Evolutionary conservation across 2,888 invertebrate species (phyloP).

Genomic region (Allygus modestus): DNA sequence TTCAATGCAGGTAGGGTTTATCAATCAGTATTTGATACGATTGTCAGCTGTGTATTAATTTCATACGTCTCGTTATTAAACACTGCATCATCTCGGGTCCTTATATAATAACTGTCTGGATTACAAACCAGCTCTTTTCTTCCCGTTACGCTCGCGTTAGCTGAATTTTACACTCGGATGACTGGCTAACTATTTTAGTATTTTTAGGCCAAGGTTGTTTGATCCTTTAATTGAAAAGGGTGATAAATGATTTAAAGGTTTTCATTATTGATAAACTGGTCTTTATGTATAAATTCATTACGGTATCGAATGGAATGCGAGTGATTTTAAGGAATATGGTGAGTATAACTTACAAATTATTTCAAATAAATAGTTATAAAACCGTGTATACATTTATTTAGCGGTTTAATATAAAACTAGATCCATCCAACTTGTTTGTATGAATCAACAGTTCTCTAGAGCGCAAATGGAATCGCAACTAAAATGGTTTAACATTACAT

Average conservation of each 20-base stretch:
- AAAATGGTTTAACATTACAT: no score
- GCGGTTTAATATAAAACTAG: no score
- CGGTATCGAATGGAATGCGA: neutral
- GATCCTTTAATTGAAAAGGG: neutral
- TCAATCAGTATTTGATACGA: conserved; percentile 35
- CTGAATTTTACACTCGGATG: conserved; percentile 12
- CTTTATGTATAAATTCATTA: no score
- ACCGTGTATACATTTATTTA: no score
- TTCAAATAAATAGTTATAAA: neutral
- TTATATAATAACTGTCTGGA: neutral
- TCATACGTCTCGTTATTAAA: neutral
- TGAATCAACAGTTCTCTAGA: no score
- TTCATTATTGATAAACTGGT: neutral
- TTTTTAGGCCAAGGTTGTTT: conserved; percentile 47
- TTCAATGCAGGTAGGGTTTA: neutral
- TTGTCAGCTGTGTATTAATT: conserved; percentile 7
- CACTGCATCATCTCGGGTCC: neutral
- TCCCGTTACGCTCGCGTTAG: neutral
- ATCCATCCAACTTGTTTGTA: no score
- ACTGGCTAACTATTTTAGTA: neutral
- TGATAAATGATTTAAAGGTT: neutral
- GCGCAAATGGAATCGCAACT: no score
- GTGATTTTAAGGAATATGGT: neutral
- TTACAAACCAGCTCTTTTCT: neutral
- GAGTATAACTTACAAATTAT: neutral